A percentile compares a stretch with the other conserved stretches of the same genome.
Conservation (phyloP, 2,113 vertebrate genomes). For the Onychostoma macrolepis region DNA sequence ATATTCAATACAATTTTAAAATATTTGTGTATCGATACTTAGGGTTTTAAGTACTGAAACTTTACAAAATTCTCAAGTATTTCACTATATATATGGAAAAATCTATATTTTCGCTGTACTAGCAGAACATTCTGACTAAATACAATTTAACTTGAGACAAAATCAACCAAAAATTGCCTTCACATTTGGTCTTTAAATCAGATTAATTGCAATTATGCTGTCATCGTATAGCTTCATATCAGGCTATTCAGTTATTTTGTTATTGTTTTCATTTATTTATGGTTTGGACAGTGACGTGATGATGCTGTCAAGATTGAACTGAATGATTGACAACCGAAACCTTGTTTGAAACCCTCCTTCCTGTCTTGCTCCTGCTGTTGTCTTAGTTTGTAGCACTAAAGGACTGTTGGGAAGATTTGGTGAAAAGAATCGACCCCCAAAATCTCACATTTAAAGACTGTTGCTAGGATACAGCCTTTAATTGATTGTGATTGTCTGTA, state of each 20-base stretch:
- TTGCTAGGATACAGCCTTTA: constrained; percentile 3
- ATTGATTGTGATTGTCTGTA: constrained; percentile 11
- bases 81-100: too few relatives aligned
- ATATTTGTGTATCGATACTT: too few relatives aligned
- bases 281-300: neutral
- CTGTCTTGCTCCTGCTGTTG: neutral
- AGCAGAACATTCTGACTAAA: too few relatives aligned
- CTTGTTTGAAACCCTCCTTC: neutral
- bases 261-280: neutral
- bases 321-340: neutral
- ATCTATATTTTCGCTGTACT: too few relatives aligned
- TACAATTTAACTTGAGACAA: neutral
- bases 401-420: neutral
- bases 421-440: constrained; percentile 7
- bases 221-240: too few relatives aligned
- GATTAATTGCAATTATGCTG: neutral
- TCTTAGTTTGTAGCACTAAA: neutral
- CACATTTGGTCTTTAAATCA: neutral
- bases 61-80: too few relatives aligned
- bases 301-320: neutral
- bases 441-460: constrained; percentile 4
- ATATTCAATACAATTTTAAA: neutral
- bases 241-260: neutral
- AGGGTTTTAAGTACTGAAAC: too few relatives aligned
- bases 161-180: neutral